A percentile compares a stretch with the other conserved stretches of the same genome.
Conservation (phyloP, 2,113 vertebrate species). For the Charina bottae region DNA sequence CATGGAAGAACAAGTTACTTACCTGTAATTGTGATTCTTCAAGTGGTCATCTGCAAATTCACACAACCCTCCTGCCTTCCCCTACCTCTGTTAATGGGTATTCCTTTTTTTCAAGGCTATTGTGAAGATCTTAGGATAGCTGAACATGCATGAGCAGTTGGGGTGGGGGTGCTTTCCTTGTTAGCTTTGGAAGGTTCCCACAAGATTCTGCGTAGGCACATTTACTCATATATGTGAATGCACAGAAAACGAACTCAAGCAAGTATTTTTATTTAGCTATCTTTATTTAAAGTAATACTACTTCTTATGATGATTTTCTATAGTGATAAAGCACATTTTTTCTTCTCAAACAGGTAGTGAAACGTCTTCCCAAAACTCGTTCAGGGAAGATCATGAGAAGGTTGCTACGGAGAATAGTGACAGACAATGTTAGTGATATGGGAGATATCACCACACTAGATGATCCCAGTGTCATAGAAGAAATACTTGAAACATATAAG, state of each 20-base stretch:
- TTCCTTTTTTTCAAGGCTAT: neutral
- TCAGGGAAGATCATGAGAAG: constrained; percentile 94
- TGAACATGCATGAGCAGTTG: neutral
- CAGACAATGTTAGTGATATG: constrained; percentile 67
- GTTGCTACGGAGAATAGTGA: constrained; percentile 84
- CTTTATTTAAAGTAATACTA: neutral
- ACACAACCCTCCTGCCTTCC: neutral
- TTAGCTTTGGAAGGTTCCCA: neutral
- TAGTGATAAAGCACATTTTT: neutral
- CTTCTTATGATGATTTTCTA: neutral
- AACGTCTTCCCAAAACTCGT: constrained; percentile 90
- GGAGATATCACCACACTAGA: constrained; percentile 90
- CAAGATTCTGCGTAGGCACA: neutral
- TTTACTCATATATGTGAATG: neutral
- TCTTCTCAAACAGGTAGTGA: constrained; percentile 80
- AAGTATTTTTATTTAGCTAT: neutral
- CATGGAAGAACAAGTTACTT: neutral
- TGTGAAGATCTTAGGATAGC: neutral
- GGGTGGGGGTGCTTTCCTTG: neutral
- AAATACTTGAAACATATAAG: constrained; percentile 79
- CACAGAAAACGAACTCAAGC: neutral
- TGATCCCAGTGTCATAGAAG: constrained; percentile 82
- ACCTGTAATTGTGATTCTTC: neutral
- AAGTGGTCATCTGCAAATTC: neutral
- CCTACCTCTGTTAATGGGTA: neutral